Conservation (phyloP, 2,113 vertebrate species). For the Mola mola region DNA sequence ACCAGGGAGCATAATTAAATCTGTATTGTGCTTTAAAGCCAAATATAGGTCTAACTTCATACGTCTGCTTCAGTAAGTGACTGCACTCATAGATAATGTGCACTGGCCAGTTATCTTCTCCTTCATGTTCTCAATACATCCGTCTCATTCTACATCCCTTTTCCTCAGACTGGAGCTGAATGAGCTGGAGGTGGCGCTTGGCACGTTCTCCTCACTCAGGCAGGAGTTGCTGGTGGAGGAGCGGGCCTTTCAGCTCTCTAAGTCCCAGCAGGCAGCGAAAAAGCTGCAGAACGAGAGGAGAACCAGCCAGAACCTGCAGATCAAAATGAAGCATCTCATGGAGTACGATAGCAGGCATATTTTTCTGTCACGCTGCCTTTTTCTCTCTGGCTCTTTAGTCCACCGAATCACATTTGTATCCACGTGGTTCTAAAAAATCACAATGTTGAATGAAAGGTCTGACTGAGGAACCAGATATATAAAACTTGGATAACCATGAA, state of each 20-base stretch:
- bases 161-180: constrained; percentile 80
- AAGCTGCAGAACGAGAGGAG: constrained; percentile 78
- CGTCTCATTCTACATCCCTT: constrained; percentile 1
- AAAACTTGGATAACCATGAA: neutral
- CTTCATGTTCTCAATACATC: constrained; percentile 11
- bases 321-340: constrained; percentile 56
- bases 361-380: neutral
- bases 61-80: neutral
- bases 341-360: constrained; percentile 65
- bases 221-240: constrained; percentile 71
- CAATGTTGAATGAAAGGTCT: neutral
- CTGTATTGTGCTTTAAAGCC: neutral
- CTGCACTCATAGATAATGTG: neutral
- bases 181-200: constrained; percentile 81
- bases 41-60: neutral
- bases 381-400: too few relatives aligned
- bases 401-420: too few relatives aligned
- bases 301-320: constrained; percentile 56
- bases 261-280: constrained; percentile 50
- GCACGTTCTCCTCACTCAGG: constrained; percentile 63
- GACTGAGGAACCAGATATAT: neutral
- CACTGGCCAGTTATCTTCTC: neutral
- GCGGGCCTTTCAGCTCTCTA: constrained; percentile 57
- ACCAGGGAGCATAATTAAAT: neutral
- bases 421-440: too few relatives aligned